Base-by-base conservation (phyloP, 1,140 invertebrate species). In the Phymastichus coffea region DNA sequence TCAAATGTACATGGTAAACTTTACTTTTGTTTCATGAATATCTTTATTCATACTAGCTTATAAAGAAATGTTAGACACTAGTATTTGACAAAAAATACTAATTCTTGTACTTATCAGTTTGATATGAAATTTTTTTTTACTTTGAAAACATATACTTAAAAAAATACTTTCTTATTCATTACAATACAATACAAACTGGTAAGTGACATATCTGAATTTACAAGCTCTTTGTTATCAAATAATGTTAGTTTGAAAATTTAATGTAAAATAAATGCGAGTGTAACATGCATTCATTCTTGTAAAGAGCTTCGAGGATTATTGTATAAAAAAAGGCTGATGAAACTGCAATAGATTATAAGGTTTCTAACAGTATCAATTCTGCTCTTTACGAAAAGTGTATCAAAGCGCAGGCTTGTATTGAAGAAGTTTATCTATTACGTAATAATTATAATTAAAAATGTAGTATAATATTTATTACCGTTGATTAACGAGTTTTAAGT, bases 321-420 rank as follows among this genome's bases (percentile, higher is more conserved):
- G 30, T 53, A 48, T 61, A 56, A 43, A 56, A 41, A 55, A 49
- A 61, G 52, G 44, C 59, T 61, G 52, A 55, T 55, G 37, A 53
- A 38, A 40, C 33, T 38, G 49, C 28, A 37, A 33, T 41, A 55
- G 49, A 48, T 61, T 15, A 54, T 38, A n/a, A 15, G 52, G 37
- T 38, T 40, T 52, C 44, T 14, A 52, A 58, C 25, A 46, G 52
- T 51, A 59, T 58, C 10, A 38, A 46, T 53, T 30, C 2, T 54
- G 44, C 51, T 54, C 44, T 61, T 59, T 35, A 53, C 3, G 46
- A 44, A 47, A 53, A 54, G 28, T 33, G 38, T n/a, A 46, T 60
- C 47, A 54, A 15, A 54, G 0, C 37, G 44, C n/a, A 33, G 53
- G 40, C 37, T 47, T 46, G 2, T 35, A 52, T 2, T 54, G 40